Evolutionary conservation across 2,888 invertebrate species (phyloP).

Genomic region (Protophormia terraenovae): DNA sequence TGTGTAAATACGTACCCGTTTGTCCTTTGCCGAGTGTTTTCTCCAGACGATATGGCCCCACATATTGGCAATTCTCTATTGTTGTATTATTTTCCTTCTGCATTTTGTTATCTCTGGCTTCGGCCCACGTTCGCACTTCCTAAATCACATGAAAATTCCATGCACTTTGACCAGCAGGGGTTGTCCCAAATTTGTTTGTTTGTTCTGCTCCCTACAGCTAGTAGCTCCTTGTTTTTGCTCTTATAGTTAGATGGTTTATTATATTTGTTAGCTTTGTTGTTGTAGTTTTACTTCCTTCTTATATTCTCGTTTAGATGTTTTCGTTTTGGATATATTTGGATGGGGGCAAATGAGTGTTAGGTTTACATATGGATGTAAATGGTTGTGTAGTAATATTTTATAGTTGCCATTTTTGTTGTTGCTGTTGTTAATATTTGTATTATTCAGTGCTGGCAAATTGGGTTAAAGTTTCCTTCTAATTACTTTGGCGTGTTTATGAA

Average conservation of each 20-base stretch:
- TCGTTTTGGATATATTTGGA: too few relatives aligned
- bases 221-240: background rate
- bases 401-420: slow-evolving; percentile 2
- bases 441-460: slow-evolving; percentile 57
- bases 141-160: slow-evolving; percentile 66
- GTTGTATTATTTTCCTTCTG: slow-evolving; percentile 82
- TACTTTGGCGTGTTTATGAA: slow-evolving; percentile 63
- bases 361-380: background rate
- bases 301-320: background rate
- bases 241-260: slow-evolving; percentile 9
- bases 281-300: slow-evolving; percentile 6
- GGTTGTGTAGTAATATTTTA: background rate
- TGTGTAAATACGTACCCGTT: slow-evolving; percentile 93
- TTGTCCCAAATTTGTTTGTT: slow-evolving; percentile 39
- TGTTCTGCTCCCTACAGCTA: background rate
- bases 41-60: slow-evolving; percentile 99
- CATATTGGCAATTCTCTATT: slow-evolving; percentile 93
- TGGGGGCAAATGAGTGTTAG: background rate
- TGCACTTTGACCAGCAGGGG: slow-evolving; percentile 49
- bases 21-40: slow-evolving; percentile 99
- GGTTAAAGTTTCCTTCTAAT: slow-evolving; percentile 63
- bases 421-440: slow-evolving; percentile 10
- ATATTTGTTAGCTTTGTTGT: slow-evolving; percentile 2
- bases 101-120: slow-evolving; percentile 77
- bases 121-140: slow-evolving; percentile 55